Base-by-base conservation (phyloP, 2,888 invertebrate genomes). In the Hemaris fuciformis region DNA sequence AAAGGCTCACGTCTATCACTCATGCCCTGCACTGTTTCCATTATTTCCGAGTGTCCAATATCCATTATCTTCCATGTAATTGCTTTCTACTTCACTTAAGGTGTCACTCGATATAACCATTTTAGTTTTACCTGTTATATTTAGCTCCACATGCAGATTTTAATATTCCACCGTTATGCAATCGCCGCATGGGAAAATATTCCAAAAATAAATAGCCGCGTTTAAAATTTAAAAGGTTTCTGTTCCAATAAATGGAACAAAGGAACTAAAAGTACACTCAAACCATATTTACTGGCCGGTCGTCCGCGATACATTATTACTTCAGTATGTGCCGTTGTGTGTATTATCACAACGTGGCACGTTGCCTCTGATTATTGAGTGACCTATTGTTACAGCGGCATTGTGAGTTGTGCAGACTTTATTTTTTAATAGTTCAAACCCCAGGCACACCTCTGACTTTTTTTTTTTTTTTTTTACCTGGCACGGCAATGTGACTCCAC, bases 251-350 rank as follows among this genome's bases (percentile, higher is more conserved):
- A 57, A 38, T 13, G 23, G 34, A 43, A 60, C 57, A 60, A 62
- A 60, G 60, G 45, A 56, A 57, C 38, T 57, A 13, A 59, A 61
- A 59, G 56, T 62, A 43, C 27, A 59, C 41, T 53, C 38, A 27
- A 23, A 48, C 59, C 15, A 64, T 67, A 65, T 67, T 67, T 67
- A 65, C 62, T 58, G 62, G 43, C 64, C 60, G 41, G 48, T 62
- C 57, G 62, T 57, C 20, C 56, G 42, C 23, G 31, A 57, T 59
- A 62, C 64, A 57, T 65, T 67, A 65, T 65, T 67, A 61, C 65
- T 67, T 61, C 63, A 62, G 46, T 63, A 23, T 64, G 57, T 38
- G 38, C 38, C n/a, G 38, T 57, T 63, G 58, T 46, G 3, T 34
- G 18, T 38, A 34, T 34, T 31, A 57, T 41, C 53, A 53, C 48